Evolutionary conservation across 2,113 vertebrate genomes (phyloP).

Genomic region (Catharus bicknelli): DNA sequence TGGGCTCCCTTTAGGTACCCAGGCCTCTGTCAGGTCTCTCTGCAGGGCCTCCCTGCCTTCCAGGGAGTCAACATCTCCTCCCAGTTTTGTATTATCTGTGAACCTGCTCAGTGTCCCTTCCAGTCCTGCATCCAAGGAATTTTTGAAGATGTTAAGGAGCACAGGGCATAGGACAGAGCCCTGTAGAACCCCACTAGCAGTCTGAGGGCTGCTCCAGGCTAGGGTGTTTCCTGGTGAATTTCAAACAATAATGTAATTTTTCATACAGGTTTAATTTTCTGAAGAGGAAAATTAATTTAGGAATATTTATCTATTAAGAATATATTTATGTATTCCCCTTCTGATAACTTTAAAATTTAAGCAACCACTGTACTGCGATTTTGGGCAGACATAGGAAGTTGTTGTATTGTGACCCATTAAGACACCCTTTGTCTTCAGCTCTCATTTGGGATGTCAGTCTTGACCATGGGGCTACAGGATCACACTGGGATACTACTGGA

Average conservation of each 20-base stretch:
- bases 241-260: not conserved
- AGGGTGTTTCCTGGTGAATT: not conserved
- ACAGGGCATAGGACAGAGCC: not conserved
- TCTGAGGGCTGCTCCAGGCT: not conserved
- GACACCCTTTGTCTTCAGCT: not conserved
- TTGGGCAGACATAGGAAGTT: not conserved
- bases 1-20: not conserved
- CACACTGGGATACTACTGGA: not conserved
- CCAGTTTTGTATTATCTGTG: not conserved
- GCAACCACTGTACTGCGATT: rapidly evolving
- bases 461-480: not conserved
- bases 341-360: not conserved
- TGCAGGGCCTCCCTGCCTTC: not conserved
- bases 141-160: not conserved
- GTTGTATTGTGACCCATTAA: not conserved
- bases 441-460: not conserved
- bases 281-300: not conserved
- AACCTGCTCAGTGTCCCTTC: not conserved
- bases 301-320: not conserved
- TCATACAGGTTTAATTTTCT: not conserved
- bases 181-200: not conserved
- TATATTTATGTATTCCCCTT: not conserved
- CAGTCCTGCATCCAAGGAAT: not conserved
- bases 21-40: not conserved
- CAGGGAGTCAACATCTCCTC: not conserved